These are phyloP conservation scores for Pseudococcus longispinus DNA, from an alignment of 2,888 invertebrate genomes.

Conservation along the genomic window DNA sequence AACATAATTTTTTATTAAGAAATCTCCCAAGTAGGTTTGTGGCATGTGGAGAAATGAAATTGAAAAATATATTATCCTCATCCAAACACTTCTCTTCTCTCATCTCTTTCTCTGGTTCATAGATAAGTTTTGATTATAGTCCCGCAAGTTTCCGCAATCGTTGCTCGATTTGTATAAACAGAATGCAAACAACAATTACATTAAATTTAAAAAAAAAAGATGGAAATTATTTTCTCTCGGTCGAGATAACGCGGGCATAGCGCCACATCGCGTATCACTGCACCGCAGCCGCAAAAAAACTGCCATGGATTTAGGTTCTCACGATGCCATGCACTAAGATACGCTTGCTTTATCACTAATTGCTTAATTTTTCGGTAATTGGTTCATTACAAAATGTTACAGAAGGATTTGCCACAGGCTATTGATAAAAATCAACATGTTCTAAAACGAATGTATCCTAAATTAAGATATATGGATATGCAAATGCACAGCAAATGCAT, in stretches of 20 bases:
- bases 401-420: background rate
- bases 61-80: background rate
- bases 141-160: constrained; percentile 26
- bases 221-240: constrained; percentile 16
- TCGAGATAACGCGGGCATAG: background rate
- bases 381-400: background rate
- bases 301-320: background rate
- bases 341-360: constrained; percentile 5
- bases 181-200: constrained; percentile 11
- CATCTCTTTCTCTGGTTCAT: background rate
- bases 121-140: background rate
- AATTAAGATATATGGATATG: too few relatives aligned
- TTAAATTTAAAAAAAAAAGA: constrained; percentile 12
- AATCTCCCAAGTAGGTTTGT: constrained; percentile 20
- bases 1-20: constrained; percentile 19
- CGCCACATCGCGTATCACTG: background rate
- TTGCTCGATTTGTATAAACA: constrained; percentile 3
- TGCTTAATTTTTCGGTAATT: constrained; percentile 15
- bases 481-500: too few relatives aligned
- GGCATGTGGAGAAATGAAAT: constrained; percentile 15
- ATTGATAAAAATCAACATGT: background rate
- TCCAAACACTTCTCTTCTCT: background rate
- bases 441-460: background rate
- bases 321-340: background rate
- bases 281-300: background rate